Conservation (phyloP, 2,888 invertebrate species). For the Drosophila peninsularis region DNA sequence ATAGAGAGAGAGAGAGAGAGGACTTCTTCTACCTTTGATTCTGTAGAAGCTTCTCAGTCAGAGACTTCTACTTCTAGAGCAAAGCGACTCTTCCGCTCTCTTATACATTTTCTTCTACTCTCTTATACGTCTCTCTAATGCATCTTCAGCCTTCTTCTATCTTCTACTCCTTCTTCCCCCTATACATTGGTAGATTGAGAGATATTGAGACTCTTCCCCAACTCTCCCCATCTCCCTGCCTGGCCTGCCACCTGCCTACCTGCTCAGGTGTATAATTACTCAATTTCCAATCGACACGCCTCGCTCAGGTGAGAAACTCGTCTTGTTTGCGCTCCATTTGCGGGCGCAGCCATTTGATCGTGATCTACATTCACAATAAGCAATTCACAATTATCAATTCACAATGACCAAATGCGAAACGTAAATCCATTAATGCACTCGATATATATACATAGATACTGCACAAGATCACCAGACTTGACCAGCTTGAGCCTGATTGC, state of each 20-base stretch:
- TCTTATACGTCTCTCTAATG: too few species aligned
- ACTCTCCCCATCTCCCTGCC: background rate
- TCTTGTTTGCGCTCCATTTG: constrained; percentile 40
- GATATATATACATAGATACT: constrained; percentile 46
- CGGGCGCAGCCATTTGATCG: constrained; percentile 55
- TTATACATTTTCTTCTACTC: background rate
- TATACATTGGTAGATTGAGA: too few species aligned
- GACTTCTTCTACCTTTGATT: background rate
- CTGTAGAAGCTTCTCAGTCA: background rate
- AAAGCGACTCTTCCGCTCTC: background rate
- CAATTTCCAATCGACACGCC: constrained; percentile 67
- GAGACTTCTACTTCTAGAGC: background rate
- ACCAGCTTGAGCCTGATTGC: constrained; percentile 21
- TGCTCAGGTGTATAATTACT: constrained; percentile 63
- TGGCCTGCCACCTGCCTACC: background rate
- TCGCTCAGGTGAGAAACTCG: constrained; percentile 43
- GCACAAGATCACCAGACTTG: constrained; percentile 60
- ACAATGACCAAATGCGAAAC: constrained; percentile 18
- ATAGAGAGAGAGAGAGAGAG: too few species aligned
- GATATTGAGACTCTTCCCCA: background rate
- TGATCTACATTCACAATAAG: constrained; percentile 68
- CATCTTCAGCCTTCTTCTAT: too few species aligned
- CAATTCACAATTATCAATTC: constrained; percentile 15
- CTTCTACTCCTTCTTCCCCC: background rate
- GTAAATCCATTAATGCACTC: constrained; percentile 54